Percentiles rank a stretch among this genome's conserved stretches.
Evolutionary conservation across 2,888 invertebrate species (phyloP).

Genomic region (Campoplex nolae): DNA sequence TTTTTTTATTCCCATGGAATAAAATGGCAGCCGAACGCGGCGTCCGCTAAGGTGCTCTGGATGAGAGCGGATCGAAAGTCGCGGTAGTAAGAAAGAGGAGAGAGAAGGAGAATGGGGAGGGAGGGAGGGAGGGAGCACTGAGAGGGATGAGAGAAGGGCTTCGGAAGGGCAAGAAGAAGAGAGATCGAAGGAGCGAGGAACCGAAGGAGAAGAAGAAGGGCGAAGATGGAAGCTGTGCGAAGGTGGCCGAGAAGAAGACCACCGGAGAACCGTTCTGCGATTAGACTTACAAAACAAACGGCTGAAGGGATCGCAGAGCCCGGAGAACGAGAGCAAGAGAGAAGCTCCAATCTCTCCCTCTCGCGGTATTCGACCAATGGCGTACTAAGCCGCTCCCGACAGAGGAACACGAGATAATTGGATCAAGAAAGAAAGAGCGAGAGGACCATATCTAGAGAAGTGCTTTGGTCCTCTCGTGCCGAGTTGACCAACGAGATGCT

Average conservation of each 20-base stretch:
- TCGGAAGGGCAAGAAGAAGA: constrained; percentile 14
- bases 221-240: constrained; percentile 67
- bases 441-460: constrained; percentile 42
- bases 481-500: constrained; percentile 37
- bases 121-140: constrained; percentile 54
- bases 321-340: constrained; percentile 43
- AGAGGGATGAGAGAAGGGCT: constrained; percentile 13
- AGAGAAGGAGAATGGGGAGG: constrained; percentile 49
- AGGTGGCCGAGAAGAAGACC: constrained; percentile 80
- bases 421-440: constrained; percentile 76
- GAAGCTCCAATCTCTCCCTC: constrained; percentile 33
- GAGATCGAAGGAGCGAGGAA: constrained; percentile 37
- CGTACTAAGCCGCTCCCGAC: constrained; percentile 82
- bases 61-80: constrained; percentile 66
- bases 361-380: constrained; percentile 80
- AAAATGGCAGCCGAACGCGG: constrained; percentile 81
- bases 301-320: constrained; percentile 78
- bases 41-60: constrained; percentile 50
- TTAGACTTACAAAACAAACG: constrained; percentile 85
- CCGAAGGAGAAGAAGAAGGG: constrained; percentile 61
- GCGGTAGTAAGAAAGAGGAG: constrained; percentile 60
- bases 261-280: constrained; percentile 84
- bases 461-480: constrained; percentile 43
- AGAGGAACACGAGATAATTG: constrained; percentile 84
- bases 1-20: constrained; percentile 76